phyloP scores from a whole-genome alignment of 1,140 invertebrate genomes.

The Cherax destructor region DNA sequence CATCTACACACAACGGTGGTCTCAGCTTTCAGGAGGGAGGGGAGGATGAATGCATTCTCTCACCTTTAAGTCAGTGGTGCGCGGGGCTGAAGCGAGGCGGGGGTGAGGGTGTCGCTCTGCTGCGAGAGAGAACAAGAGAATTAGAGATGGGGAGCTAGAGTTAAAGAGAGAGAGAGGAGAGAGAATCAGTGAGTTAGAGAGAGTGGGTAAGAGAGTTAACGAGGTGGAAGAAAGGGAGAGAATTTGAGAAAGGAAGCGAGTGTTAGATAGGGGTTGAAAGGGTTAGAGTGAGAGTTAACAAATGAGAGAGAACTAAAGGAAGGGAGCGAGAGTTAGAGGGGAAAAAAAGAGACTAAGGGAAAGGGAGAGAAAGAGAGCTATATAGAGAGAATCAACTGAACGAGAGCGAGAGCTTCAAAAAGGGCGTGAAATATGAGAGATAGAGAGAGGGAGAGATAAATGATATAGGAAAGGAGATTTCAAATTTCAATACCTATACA shows the following conservation, averaged over 20 bases:
- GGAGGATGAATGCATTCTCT: slow-evolving; percentile 7
- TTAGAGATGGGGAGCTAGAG: not conserved
- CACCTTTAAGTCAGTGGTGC: slow-evolving; percentile 44
- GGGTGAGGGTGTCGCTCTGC: no score
- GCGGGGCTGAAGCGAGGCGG: not conserved
- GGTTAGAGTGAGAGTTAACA: not conserved
- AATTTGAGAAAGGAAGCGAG: slow-evolving; percentile 4
- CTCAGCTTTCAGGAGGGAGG: not conserved
- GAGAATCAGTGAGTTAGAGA: not conserved
- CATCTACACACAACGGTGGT: no score
- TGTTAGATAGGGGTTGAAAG: no score
- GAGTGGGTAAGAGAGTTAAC: not conserved
- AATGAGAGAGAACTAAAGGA: no score
- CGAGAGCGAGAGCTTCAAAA: no score
- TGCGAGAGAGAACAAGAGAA: not conserved
- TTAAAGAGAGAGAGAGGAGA: not conserved
- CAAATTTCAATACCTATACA: not conserved
- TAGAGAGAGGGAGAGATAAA: no score
- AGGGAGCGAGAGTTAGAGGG: no score
- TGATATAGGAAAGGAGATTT: not conserved
- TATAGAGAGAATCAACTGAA: no score
- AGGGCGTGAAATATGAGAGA: no score
- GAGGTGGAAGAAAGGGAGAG: slow-evolving; percentile 12
- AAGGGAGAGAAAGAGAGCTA: no score
- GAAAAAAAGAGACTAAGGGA: no score